Percentiles rank a stretch among this genome's conserved stretches.
Conservation (phyloP, 1,140 invertebrate species). For the Yoshiicerus persimilis region DNA sequence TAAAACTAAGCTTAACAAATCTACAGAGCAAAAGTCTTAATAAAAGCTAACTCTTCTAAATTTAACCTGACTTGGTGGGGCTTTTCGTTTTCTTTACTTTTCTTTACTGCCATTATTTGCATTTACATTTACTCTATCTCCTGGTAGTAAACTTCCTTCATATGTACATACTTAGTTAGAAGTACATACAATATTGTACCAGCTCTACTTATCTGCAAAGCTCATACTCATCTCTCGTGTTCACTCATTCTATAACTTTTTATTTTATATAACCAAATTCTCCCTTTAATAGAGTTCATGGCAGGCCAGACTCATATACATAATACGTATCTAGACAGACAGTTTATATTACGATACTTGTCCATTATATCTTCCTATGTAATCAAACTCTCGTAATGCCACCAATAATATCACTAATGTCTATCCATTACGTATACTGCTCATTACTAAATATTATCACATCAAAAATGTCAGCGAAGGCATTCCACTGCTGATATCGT, state of each 20-base stretch:
- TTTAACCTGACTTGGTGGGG: conserved; percentile 31
- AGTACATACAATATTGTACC: not conserved
- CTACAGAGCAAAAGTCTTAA: not conserved
- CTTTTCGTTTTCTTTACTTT: conserved; percentile 3
- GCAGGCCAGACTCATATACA: not conserved
- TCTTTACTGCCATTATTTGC: not conserved
- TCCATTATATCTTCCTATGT: not conserved
- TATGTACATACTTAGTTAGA: too few species aligned
- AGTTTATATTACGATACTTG: not conserved
- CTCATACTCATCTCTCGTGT: not conserved
- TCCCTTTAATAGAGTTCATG: not conserved
- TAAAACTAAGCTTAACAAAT: not conserved
- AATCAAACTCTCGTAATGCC: not conserved
- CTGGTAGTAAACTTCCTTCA: not conserved
- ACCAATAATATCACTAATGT: not conserved
- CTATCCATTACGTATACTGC: not conserved
- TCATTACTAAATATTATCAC: too few species aligned
- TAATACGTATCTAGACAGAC: not conserved
- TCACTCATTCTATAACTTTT: not conserved
- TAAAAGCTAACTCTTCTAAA: conserved; percentile 14
- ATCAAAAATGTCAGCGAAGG: too few species aligned
- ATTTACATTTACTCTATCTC: not conserved
- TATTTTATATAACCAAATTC: not conserved
- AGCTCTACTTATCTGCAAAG: not conserved
- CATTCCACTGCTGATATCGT: too few species aligned